phyloP scores from a whole-genome alignment of 2,797 vertebrate species.

The Myotis findleyi region DNA sequence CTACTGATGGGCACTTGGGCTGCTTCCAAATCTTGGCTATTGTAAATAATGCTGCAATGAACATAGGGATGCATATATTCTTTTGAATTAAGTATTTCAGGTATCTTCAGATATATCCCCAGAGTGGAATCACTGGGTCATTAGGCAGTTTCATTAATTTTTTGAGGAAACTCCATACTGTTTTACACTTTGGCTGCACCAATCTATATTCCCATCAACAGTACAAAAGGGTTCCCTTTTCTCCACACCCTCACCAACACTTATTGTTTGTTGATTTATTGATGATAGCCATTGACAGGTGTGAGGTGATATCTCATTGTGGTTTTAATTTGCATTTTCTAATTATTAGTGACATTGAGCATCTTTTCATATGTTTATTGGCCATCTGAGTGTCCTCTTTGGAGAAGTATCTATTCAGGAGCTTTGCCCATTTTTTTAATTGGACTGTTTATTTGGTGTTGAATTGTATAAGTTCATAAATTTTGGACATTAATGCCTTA shows the following conservation, averaged over 20 bases:
- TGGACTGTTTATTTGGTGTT: background rate
- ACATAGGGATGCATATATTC: background rate
- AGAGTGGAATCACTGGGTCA: background rate
- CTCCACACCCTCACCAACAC: background rate
- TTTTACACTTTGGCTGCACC: background rate
- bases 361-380: background rate
- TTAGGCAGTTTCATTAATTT: background rate
- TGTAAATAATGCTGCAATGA: background rate
- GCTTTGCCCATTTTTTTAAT: background rate
- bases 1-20: background rate
- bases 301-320: background rate
- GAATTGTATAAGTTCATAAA: background rate
- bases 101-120: background rate
- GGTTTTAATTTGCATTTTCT: background rate
- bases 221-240: background rate
- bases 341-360: background rate
- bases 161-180: background rate
- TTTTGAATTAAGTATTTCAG: background rate
- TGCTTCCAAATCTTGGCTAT: background rate
- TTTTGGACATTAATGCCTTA: background rate
- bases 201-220: background rate
- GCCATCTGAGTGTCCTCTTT: background rate
- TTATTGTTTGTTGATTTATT: background rate
- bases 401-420: background rate
- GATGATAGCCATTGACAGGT: background rate